phyloP scores from a whole-genome alignment of 2,113 vertebrate species.

The Pogonocichla stellata region DNA sequence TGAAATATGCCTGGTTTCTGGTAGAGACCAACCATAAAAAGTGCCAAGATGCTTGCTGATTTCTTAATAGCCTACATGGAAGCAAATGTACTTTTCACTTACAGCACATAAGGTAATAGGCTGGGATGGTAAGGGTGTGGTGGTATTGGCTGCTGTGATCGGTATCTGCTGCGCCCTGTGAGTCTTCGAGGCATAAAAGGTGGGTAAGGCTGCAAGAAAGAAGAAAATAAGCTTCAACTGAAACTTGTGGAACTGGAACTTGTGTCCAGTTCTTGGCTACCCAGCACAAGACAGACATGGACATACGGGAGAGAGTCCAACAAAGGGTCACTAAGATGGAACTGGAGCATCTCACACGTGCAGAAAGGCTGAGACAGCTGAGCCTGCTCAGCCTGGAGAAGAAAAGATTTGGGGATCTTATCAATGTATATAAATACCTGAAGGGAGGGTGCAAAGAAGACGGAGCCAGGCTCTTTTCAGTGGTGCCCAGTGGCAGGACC shows the following conservation, averaged over 20 bases:
- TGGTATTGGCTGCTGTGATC: slow-evolving; percentile 89
- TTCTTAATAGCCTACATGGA: not conserved
- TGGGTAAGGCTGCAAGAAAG: slow-evolving; percentile 84
- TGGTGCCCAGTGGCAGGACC: not conserved
- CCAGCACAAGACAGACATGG: not conserved
- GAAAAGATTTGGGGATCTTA: not conserved
- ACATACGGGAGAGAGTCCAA: not conserved
- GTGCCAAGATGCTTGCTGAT: not conserved
- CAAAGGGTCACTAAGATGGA: not conserved
- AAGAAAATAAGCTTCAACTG: slow-evolving; percentile 47
- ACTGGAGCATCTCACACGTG: not conserved
- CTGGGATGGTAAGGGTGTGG: slow-evolving; percentile 93
- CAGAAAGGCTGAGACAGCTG: not conserved
- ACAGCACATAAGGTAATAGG: slow-evolving; percentile 97
- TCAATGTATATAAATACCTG: not conserved
- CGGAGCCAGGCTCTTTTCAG: not conserved
- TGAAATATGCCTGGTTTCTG: not conserved
- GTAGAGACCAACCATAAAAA: not conserved
- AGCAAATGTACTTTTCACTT: slow-evolving; percentile 69
- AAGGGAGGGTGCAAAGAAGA: not conserved
- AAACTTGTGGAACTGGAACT: not conserved
- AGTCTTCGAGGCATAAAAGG: slow-evolving; percentile 95
- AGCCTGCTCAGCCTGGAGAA: not conserved
- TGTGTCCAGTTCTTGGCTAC: not conserved
- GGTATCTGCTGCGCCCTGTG: slow-evolving; percentile 88